These are phyloP conservation scores for Pipistrellus pygmaeus DNA, from an alignment of 2,797 vertebrate species.

Conservation along the genomic window DNA sequence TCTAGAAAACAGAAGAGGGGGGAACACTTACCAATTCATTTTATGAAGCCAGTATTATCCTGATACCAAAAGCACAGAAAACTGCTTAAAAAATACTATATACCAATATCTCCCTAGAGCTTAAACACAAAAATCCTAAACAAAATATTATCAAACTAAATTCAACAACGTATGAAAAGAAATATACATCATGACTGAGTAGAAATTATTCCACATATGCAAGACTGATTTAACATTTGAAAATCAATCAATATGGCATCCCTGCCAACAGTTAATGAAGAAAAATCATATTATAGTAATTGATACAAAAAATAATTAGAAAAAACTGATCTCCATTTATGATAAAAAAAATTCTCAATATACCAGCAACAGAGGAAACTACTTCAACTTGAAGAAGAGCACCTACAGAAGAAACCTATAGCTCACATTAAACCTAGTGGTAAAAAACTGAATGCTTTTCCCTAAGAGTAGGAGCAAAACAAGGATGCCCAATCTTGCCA, in stretches of 20 bases:
- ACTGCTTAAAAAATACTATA: neutral
- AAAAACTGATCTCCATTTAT: neutral
- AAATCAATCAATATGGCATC: neutral
- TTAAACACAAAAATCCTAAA: neutral
- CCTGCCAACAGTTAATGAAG: neutral
- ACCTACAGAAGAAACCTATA: neutral
- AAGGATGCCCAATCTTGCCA: neutral
- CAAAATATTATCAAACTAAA: neutral
- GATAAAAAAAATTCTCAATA: neutral
- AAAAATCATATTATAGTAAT: neutral
- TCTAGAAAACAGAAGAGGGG: neutral
- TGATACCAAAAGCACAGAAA: constrained; percentile 25
- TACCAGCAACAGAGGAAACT: neutral
- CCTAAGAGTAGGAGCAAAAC: neutral
- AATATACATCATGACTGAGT: neutral
- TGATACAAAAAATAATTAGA: constrained; percentile 1
- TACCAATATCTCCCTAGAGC: neutral
- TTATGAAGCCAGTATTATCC: neutral
- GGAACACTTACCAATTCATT: constrained; percentile 43
- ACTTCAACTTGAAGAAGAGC: neutral
- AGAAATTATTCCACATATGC: neutral
- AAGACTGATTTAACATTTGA: constrained; percentile 19
- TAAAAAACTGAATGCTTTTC: constrained; percentile 7
- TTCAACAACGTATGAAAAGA: neutral
- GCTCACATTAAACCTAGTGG: neutral